Evolutionary conservation across 35 echinoderm and acorn worm species (phyloP), one percentile per base, ranked within the genome.

Genomic region (Anneissia japonica): DNA sequence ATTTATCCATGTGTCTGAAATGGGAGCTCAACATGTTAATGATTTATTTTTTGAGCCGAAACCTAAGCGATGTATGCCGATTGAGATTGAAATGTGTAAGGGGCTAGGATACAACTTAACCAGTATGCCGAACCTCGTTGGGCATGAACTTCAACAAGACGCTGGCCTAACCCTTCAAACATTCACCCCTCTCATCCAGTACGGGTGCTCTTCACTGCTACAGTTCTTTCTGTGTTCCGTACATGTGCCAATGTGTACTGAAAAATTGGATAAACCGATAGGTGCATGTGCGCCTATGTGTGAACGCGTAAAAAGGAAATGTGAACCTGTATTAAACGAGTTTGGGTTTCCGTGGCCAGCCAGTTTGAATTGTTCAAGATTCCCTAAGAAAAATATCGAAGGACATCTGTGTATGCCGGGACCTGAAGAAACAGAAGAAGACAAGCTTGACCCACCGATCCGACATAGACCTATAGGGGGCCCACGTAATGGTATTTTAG

Each of bases 181-280:
- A 19, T 99, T 99, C 76, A 99, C 88, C 38, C 96, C 96, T 35
- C 89, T 99, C 23, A 99, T 99, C 38, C 96, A 99, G 33, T 99
- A 94, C 36, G 92, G 96, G 4, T 99, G 96, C 37, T 85, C 85
- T 36, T 72, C 89, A 10, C 38, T 92, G 37, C 84, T 99, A 0
- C 36, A 82, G 7, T 99, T 99, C 86, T 99, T 99, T 88, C 87
- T 99, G 3, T 99, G 96, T 84, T 99, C 96, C 11, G 96, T 94
- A 6, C 94, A 99, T 72, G 96, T 91, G 0, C 96, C 96, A 1
- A 72, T 94, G 17, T 99, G 96, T 45, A 93, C 92, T 0, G 92
- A 93, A 79, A 93, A 99, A 85, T 86, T 99, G 77, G 86, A 91
- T 36, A 88, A 91, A 46, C 92, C 96, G 5, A 94, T 99, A 31